phyloP scores from a whole-genome alignment of 2,888 invertebrate genomes.

The Gymnoscelis rufifasciata region DNA sequence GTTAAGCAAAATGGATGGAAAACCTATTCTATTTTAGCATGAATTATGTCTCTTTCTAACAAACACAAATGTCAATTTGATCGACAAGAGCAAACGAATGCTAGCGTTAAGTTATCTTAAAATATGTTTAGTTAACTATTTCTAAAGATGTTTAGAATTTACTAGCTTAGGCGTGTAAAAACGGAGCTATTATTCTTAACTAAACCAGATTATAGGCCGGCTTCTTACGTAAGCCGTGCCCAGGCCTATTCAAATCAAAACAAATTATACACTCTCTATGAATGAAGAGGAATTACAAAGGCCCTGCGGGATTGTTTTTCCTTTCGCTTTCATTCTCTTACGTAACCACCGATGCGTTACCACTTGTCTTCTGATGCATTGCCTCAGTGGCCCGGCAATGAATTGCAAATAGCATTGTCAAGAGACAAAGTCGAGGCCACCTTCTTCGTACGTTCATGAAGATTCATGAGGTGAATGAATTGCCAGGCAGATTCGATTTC shows the following conservation, averaged over 20 bases:
- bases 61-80: too few relatives aligned
- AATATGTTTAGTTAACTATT: neutral
- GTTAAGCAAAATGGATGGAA: too few relatives aligned
- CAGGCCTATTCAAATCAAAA: slow-evolving; percentile 16
- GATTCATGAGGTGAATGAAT: slow-evolving; percentile 44
- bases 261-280: slow-evolving; percentile 23
- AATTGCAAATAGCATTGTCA: slow-evolving; percentile 28
- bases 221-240: neutral
- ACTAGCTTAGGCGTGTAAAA: too few relatives aligned
- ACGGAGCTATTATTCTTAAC: neutral
- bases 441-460: slow-evolving; percentile 30
- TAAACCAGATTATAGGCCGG: neutral
- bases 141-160: too few relatives aligned
- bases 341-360: slow-evolving; percentile 26
- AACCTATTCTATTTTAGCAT: too few relatives aligned
- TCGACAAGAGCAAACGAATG: too few relatives aligned
- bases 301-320: slow-evolving; percentile 17
- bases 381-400: slow-evolving; percentile 17
- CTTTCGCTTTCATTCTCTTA: slow-evolving; percentile 27
- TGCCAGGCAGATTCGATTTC: slow-evolving; percentile 21
- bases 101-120: too few relatives aligned
- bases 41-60: too few relatives aligned
- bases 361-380: slow-evolving; percentile 6
- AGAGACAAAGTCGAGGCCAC: slow-evolving; percentile 30
- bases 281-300: slow-evolving; percentile 25